phyloP scores from a whole-genome alignment of 2,888 invertebrate genomes.

The Gymnoscelis rufifasciata region DNA sequence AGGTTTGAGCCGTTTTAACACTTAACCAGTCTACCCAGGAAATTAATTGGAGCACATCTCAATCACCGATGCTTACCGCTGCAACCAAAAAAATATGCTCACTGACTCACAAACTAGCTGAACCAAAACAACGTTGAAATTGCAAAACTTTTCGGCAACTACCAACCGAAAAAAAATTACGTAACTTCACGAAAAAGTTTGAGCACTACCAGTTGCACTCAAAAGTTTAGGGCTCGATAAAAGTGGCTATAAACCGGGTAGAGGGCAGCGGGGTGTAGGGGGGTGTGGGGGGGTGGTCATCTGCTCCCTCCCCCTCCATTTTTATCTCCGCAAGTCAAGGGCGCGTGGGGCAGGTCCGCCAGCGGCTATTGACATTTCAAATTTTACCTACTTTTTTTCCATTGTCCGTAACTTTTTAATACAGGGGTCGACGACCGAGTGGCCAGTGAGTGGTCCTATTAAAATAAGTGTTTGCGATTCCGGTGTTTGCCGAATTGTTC shows the following conservation, averaged over 20 bases:
- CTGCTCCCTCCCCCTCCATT: constrained; percentile 52
- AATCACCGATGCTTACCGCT: background rate
- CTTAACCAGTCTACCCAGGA: too few relatives aligned
- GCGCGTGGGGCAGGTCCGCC: constrained; percentile 77
- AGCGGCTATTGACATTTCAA: constrained; percentile 79
- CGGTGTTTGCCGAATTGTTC: constrained; percentile 38
- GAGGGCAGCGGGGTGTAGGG: constrained; percentile 51
- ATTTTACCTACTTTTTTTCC: constrained; percentile 74
- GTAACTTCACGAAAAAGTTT: constrained; percentile 28
- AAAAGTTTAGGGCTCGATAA: constrained; percentile 57
- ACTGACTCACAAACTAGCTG: constrained; percentile 6
- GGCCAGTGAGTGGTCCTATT: constrained; percentile 56
- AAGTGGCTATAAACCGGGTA: constrained; percentile 62
- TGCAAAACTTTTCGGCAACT: constrained; percentile 7
- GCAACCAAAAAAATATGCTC: constrained; percentile 5
- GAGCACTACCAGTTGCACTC: constrained; percentile 52
- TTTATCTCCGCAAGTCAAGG: constrained; percentile 77
- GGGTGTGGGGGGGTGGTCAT: constrained; percentile 50
- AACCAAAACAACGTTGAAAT: constrained; percentile 4
- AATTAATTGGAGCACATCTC: too few relatives aligned
- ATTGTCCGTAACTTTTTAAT: constrained; percentile 77
- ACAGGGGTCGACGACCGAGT: constrained; percentile 65
- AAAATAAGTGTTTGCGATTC: constrained; percentile 42
- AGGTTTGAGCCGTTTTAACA: too few relatives aligned
- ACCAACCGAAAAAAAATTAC: constrained; percentile 8